Evolutionary conservation across 2,888 invertebrate species (phyloP).

Genomic region (Campaea margaritaria): DNA sequence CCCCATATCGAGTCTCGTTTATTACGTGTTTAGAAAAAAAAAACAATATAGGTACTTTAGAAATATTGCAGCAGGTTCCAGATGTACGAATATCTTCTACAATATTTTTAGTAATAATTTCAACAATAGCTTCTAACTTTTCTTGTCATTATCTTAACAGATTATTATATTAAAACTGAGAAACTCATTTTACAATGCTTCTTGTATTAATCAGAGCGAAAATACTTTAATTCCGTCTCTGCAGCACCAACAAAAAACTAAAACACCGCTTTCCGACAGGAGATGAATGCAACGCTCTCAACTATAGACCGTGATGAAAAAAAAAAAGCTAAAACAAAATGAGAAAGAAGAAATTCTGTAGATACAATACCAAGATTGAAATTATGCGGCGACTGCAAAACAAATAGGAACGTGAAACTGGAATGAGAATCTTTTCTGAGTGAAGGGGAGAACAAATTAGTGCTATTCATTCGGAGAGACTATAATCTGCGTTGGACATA

Average conservation of each 20-base stretch:
- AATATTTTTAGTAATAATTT: too few relatives aligned
- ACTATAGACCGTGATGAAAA: conserved; percentile 24
- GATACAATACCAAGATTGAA: conserved; percentile 36
- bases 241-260: conserved; percentile 21
- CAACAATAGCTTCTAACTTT: too few relatives aligned
- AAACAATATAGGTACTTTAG: too few relatives aligned
- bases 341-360: conserved; percentile 28
- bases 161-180: too few relatives aligned
- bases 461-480: conserved; percentile 53
- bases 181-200: background rate
- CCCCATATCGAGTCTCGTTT: too few relatives aligned
- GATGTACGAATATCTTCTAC: too few relatives aligned
- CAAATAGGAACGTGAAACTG: conserved; percentile 41
- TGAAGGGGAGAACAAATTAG: conserved; percentile 55
- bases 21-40: too few relatives aligned
- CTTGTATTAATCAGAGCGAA: conserved; percentile 12
- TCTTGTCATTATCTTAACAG: too few relatives aligned
- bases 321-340: conserved; percentile 24
- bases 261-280: conserved; percentile 25
- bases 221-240: conserved; percentile 21
- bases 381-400: conserved; percentile 35
- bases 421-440: conserved; percentile 47
- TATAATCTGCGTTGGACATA: conserved; percentile 55
- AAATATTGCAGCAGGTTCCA: too few relatives aligned
- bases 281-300: conserved; percentile 34